Conservation (phyloP, 1,140 invertebrate genomes). For the Magallana angulata region DNA sequence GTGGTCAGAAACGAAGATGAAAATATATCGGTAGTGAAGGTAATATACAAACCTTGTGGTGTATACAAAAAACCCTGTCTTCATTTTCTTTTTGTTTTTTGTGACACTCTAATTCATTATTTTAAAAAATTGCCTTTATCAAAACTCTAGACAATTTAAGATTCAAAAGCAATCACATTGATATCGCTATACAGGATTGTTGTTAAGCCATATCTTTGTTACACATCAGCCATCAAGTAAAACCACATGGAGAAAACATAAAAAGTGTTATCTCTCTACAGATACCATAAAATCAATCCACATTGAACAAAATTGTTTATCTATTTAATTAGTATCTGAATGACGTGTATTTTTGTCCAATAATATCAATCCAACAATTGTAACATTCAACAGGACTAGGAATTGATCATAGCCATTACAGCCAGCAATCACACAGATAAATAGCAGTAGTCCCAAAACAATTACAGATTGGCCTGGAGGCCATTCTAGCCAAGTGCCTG, state of each 20-base stretch:
- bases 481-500: background rate
- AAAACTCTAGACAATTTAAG: no score
- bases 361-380: background rate
- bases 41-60: no score
- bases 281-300: slow-evolving; percentile 17
- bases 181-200: no score
- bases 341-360: slow-evolving; percentile 17
- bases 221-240: background rate
- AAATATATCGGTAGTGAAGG: no score
- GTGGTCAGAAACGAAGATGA: no score
- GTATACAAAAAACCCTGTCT: no score
- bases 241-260: background rate
- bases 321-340: slow-evolving; percentile 22
- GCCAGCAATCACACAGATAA: background rate
- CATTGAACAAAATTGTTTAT: slow-evolving; percentile 22
- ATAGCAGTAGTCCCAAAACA: background rate
- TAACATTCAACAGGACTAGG: background rate
- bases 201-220: no score
- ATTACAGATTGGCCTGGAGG: background rate
- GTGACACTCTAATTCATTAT: no score
- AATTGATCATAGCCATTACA: background rate
- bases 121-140: no score
- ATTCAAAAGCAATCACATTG: no score
- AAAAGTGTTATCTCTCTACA: background rate
- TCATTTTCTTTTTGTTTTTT: no score